Base-by-base conservation (phyloP, 2,888 invertebrate species). In the Hymenopus coronatus region DNA sequence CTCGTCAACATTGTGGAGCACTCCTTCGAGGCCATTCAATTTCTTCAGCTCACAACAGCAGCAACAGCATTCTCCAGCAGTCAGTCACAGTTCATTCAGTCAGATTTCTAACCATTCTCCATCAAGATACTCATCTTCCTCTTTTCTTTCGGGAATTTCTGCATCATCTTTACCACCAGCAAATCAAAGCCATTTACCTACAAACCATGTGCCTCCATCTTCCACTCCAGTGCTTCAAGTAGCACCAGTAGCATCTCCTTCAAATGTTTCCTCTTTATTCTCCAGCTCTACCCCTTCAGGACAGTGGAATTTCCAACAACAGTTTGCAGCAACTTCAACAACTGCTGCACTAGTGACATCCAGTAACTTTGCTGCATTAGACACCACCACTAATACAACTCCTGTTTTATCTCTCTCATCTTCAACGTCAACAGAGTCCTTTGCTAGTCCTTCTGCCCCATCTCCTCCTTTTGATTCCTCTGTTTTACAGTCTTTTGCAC, bases 201-300 rank as follows among this genome's bases (percentile, higher is more conserved):
- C 54, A 70, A 70, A 70, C 20, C 54, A 70, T 20, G 54, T 70
- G 54, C 54, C 54, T 20, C 54, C 20, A 70, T 70, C 54, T 70
- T 86, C 86, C 14, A 70, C 86, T 25, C 86, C 86, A 28, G 86
- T 86, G 20, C n/a, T 86, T 54, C 86, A 86, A 81, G 28, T 81
- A 86, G 86, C 81, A 28, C 86, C 86, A 25, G 30, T 70, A 28
- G 12, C 30, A 54, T 86, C 86, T 28, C 25, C 28, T 3, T 25
- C 4, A 9, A 28, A 25, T 86, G 27, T 15, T 9, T 27, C 46
- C 4, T 46, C 54, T 0, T 6, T 28, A 27, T 2, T n/a, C 9
- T 27, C 85, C 15, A 40, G 6, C 28, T 28, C 27, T 2, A n/a
- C 9, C 9, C 7, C 46, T 70, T 14, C n/a, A 20, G 86, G 8